Evolutionary conservation across 2,113 vertebrate genomes (phyloP).

Genomic region (Dendrocopos noguchii): DNA sequence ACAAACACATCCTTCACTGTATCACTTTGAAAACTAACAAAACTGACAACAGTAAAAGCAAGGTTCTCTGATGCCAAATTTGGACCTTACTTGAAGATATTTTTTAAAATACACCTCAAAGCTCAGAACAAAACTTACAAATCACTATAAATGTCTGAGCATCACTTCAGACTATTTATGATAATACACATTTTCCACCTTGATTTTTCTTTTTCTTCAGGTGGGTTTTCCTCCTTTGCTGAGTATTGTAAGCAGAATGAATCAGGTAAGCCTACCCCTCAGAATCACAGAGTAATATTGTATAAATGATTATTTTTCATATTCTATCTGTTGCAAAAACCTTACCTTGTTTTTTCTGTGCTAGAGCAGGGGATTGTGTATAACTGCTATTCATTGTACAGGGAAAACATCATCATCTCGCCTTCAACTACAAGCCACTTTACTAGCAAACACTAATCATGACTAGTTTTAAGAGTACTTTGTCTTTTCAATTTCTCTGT

Average conservation of each 20-base stretch:
- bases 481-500: neutral
- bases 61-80: neutral
- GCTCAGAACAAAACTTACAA: neutral
- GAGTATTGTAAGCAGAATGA: conserved; percentile 95
- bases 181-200: neutral
- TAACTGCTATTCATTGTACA: neutral
- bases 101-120: neutral
- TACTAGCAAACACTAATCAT: neutral
- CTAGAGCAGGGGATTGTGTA: neutral
- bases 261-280: conserved; percentile 83
- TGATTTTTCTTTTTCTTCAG: conserved; percentile 71
- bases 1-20: neutral
- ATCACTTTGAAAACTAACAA: neutral
- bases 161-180: neutral
- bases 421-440: neutral
- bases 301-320: neutral
- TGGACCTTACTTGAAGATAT: neutral
- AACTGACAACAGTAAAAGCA: neutral
- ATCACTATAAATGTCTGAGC: neutral
- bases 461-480: neutral
- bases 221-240: conserved; percentile 95
- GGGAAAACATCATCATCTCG: neutral
- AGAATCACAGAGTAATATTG: neutral
- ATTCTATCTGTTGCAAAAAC: neutral
- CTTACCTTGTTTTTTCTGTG: neutral